Percentiles rank a stretch among this genome's conserved stretches.
Evolutionary conservation across 2,797 vertebrate species (phyloP).

Genomic region (Furcifer pardalis): DNA sequence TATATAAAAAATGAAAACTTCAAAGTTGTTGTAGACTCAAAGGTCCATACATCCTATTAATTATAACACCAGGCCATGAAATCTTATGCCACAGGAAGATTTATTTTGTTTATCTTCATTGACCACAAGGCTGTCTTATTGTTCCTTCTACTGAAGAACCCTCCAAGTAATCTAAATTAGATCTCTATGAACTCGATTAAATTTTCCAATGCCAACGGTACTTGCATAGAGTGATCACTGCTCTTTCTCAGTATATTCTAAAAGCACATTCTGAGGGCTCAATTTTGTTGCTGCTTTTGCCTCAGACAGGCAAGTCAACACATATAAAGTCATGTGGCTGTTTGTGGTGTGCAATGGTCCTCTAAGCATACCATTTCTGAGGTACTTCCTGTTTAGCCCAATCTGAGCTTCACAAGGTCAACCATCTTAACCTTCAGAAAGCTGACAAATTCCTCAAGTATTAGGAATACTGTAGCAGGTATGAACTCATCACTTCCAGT

Average conservation of each 20-base stretch:
- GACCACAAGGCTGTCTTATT: background rate
- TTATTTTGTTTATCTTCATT: background rate
- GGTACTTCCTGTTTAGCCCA: too few species aligned
- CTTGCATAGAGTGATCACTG: too few species aligned
- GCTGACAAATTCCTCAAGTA: background rate
- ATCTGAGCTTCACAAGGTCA: background rate
- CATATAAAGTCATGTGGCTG: background rate
- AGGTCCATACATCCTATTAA: background rate
- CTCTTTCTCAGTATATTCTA: background rate
- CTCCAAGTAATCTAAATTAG: background rate
- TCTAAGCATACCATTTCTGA: too few species aligned
- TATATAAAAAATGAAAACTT: background rate
- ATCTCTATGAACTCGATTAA: background rate
- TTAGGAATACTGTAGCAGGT: background rate
- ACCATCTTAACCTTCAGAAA: background rate
- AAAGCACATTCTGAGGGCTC: background rate
- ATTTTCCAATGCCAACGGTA: background rate
- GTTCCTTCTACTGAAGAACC: background rate
- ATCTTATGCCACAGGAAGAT: background rate
- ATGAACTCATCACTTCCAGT: background rate
- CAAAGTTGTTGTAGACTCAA: background rate
- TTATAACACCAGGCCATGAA: background rate
- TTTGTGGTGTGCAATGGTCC: too few species aligned
- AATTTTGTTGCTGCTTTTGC: background rate
- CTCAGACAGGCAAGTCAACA: background rate